Evolutionary conservation across 2,113 vertebrate species (phyloP).

Genomic region (Chiloscyllium plagiosum): DNA sequence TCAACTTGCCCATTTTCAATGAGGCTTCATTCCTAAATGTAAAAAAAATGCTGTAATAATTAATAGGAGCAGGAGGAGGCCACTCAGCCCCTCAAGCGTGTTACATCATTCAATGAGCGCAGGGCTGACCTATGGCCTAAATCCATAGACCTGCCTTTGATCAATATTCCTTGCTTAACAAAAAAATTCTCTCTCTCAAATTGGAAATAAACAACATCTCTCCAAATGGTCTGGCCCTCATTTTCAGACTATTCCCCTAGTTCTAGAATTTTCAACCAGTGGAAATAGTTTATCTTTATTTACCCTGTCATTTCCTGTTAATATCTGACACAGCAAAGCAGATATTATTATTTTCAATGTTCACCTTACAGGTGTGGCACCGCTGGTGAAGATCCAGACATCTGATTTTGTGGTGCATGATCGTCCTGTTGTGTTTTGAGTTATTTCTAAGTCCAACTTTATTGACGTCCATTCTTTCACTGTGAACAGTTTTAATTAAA

Average conservation of each 20-base stretch:
- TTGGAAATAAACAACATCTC: no score
- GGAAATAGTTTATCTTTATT: no score
- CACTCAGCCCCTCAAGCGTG: no score
- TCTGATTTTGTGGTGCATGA: neutral
- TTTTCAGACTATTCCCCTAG: no score
- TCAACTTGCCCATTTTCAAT: neutral
- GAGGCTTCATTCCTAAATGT: neutral
- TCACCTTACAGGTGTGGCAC: neutral
- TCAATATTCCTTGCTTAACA: no score
- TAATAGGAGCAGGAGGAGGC: neutral
- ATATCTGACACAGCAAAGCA: neutral
- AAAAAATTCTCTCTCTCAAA: no score
- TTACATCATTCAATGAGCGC: no score
- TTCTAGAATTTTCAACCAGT: no score
- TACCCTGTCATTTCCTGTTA: no score
- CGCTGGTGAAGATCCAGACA: neutral
- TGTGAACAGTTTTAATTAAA: neutral
- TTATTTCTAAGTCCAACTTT: neutral
- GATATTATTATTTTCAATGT: neutral
- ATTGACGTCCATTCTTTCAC: neutral
- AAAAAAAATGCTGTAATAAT: neutral
- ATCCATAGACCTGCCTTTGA: no score
- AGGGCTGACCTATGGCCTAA: no score
- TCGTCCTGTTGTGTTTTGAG: neutral
- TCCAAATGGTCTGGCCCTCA: no score